Base-by-base conservation (phyloP, 2,888 invertebrate genomes). In the Dione juno region DNA sequence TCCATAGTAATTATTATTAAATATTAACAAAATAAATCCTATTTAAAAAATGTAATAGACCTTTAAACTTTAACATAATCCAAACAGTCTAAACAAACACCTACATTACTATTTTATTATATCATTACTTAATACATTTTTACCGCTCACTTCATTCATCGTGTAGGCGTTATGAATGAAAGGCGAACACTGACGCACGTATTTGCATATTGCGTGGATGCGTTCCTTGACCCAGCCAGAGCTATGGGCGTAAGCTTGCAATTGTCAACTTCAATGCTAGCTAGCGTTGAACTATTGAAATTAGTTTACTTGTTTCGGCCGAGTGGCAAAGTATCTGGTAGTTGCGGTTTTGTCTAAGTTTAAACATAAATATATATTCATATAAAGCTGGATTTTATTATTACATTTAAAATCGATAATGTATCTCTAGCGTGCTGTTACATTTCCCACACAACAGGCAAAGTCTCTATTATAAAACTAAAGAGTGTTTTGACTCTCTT, bases 181-280 rank as follows among this genome's bases (percentile, higher is more conserved):
- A 75, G 71, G 71, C 61, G 72, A 75, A 63, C 73, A 8, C 43
- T 75, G 75, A 75, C 75, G 77, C 72, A 77, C 71, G 70, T 43
- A 75, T 72, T 71, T 70, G 69, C 75, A 70, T 70, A 63, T 28
- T 63, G 76, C 77, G 77, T 79, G 75, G 78, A 58, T 64, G 70
- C 70, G 68, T 73, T 76, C 74, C 76, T 76, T 77, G 74, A 74
- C 74, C 74, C 53, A 73, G 67, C 74, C 66, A 43, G 21, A 37
- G 61, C 19, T 13, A 61, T 53, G 41, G 69, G 48, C 58, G 58
- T 54, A 10, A 21, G n/a, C 16, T 45, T 64, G 41, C 43, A 48
- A 50, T 58, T 52, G 50, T 14, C 45, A 35, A 19, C 43, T 35
- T 45, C 8, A 11, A 57, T 28, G 37, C 28, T n/a, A 10, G 40